These are phyloP conservation scores for Conomelus anceps DNA, from an alignment of 2,888 invertebrate species.

Conservation along the genomic window DNA sequence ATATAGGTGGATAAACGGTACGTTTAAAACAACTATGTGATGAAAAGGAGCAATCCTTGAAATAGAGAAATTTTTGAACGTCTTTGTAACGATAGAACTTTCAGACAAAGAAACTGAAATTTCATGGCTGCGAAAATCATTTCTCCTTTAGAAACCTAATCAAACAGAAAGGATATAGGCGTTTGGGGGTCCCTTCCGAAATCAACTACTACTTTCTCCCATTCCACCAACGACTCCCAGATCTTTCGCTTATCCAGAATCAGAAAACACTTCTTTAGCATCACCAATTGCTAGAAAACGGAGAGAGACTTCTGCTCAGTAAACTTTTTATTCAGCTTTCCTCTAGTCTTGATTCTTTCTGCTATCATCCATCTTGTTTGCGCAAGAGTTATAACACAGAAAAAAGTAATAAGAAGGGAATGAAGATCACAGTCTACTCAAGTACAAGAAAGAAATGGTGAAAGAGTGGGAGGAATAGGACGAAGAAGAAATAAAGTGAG, in stretches of 20 bases:
- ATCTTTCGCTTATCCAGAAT: neutral
- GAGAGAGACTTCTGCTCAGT: too few species aligned
- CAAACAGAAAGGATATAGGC: neutral
- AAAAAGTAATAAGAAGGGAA: neutral
- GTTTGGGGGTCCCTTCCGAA: neutral
- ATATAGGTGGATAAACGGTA: too few species aligned
- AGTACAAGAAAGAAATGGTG: neutral
- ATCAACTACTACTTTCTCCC: neutral
- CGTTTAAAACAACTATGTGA: too few species aligned
- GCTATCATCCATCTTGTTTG: too few species aligned
- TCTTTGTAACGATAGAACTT: neutral
- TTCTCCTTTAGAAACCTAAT: neutral
- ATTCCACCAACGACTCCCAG: neutral
- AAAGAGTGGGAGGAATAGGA: conserved; percentile 1
- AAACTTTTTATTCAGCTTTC: too few species aligned
- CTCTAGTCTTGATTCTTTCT: too few species aligned
- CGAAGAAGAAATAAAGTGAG: neutral
- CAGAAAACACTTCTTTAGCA: neutral
- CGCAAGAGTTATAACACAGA: too few species aligned
- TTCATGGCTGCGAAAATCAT: neutral
- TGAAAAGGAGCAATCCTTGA: too few species aligned
- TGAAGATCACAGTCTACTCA: too few species aligned
- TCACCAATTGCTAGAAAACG: neutral
- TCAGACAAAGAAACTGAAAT: neutral
- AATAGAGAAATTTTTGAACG: neutral